Evolutionary conservation across 2,888 invertebrate species (phyloP), one percentile per base, ranked within the genome.

Genomic region (Bedellia somnulentella): DNA sequence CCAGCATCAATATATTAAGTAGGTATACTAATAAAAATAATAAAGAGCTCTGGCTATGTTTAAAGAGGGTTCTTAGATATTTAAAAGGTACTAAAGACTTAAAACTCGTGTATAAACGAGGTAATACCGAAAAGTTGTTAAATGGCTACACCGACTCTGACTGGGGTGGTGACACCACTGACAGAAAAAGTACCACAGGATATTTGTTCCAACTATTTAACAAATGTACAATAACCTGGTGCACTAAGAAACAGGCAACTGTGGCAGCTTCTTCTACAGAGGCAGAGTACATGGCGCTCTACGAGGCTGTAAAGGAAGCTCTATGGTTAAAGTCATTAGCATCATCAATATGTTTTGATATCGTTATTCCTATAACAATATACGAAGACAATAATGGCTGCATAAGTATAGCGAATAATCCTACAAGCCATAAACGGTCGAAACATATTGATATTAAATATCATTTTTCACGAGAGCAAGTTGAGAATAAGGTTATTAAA

Each of bases 371-470:
- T 4, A 43, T 38, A 15, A 16, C 29, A 10, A 35, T 41, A n/a
- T 40, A 33, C 35, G 48, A 54, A 38, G 51, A 54, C 36, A 53
- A 52, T 36, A 45, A 43, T 33, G 44, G 49, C 9, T 50, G 47
- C n/a, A n/a, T n/a, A n/a, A n/a, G n/a, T n/a, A n/a, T n/a, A n/a
- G n/a, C n/a, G n/a, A n/a, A n/a, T n/a, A n/a, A n/a, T n/a, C n/a
- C n/a, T n/a, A n/a, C n/a, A n/a, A n/a, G n/a, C n/a, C n/a, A n/a
- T n/a, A n/a, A n/a, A n/a, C n/a, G n/a, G n/a, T n/a, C n/a, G n/a
- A n/a, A n/a, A n/a, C n/a, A n/a, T n/a, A n/a, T n/a, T n/a, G n/a
- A n/a, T n/a, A n/a, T n/a, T n/a, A n/a, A n/a, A n/a, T n/a, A n/a
- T n/a, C n/a, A n/a, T n/a, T n/a, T n/a, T n/a, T n/a, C n/a, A n/a